A percentile compares a stretch with the other conserved stretches of the same genome.
These are phyloP conservation scores for Sarcophaga bullata DNA, from an alignment of 1,140 invertebrate genomes.

Conservation along the genomic window DNA sequence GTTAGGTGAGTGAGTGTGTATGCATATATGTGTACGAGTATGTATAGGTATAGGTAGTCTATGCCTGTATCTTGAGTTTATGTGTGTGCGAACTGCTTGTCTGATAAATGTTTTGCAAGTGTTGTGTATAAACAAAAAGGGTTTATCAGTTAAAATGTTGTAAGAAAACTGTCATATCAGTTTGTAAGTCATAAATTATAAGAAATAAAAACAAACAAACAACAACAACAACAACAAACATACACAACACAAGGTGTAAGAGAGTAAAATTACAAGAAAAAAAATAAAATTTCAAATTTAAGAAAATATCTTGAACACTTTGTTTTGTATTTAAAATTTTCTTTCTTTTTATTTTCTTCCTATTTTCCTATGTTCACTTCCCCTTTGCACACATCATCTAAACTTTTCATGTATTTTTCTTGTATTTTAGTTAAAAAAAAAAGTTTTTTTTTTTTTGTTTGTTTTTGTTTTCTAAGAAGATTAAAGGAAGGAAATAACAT, in stretches of 20 bases:
- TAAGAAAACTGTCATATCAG: constrained; percentile 41
- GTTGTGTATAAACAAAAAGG: constrained; percentile 7
- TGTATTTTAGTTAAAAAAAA: not conserved
- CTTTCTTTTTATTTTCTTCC: not conserved
- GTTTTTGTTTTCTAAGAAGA: not conserved
- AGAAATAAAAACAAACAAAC: not conserved
- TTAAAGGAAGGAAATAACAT: not conserved
- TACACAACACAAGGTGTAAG: not conserved
- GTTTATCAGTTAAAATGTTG: constrained; percentile 12
- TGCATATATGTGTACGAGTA: not conserved
- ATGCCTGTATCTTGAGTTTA: not conserved
- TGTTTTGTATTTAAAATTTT: not conserved
- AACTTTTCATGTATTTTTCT: not conserved
- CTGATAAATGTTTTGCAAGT: too few species aligned
- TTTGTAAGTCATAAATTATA: constrained; percentile 42
- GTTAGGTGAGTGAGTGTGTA: too few species aligned
- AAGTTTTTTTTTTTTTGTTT: not conserved
- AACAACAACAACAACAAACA: not conserved
- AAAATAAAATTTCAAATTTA: not conserved
- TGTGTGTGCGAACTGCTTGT: not conserved
- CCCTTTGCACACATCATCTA: not conserved
- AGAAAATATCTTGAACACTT: constrained; percentile 5
- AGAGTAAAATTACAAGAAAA: not conserved
- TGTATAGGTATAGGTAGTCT: not conserved
- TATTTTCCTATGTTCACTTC: not conserved